Evolutionary conservation across 2,888 invertebrate genomes (phyloP).

Genomic region (Cyclophora punctaria): DNA sequence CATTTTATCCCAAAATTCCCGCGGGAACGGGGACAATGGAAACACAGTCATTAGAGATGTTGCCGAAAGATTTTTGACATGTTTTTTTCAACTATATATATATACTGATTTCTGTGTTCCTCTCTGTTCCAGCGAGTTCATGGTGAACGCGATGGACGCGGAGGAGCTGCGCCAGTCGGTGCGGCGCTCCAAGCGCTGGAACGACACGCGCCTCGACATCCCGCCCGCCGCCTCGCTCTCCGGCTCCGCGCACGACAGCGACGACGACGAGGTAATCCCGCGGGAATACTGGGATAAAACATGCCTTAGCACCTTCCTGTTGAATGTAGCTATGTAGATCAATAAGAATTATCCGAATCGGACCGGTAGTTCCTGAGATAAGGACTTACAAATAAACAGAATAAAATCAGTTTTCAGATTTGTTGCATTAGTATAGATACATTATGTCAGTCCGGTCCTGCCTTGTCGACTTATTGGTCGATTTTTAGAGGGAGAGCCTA

Average conservation of each 20-base stretch:
- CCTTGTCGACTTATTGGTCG: too few species aligned
- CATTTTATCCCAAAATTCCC: too few species aligned
- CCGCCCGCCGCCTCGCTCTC: constrained; percentile 65
- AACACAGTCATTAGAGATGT: neutral
- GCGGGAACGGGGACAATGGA: neutral
- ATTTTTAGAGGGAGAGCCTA: too few species aligned
- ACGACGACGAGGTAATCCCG: constrained; percentile 78
- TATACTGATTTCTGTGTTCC: neutral
- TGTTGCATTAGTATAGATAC: too few species aligned
- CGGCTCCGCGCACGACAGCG: constrained; percentile 76
- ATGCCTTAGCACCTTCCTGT: too few species aligned
- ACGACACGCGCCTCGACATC: constrained; percentile 51
- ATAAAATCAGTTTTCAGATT: too few species aligned
- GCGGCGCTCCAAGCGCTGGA: constrained; percentile 79
- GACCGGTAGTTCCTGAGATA: too few species aligned
- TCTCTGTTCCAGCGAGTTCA: constrained; percentile 79
- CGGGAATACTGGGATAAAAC: too few species aligned
- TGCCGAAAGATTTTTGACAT: neutral
- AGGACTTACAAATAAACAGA: too few species aligned
- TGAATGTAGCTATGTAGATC: too few species aligned
- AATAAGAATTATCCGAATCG: too few species aligned
- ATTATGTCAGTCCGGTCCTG: too few species aligned
- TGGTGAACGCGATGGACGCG: constrained; percentile 91
- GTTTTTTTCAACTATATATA: neutral
- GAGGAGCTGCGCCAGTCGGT: constrained; percentile 87